Percentiles rank a stretch among this genome's conserved stretches.
Evolutionary conservation across 2,888 invertebrate species (phyloP).

Genomic region (Micropterix aruncella): DNA sequence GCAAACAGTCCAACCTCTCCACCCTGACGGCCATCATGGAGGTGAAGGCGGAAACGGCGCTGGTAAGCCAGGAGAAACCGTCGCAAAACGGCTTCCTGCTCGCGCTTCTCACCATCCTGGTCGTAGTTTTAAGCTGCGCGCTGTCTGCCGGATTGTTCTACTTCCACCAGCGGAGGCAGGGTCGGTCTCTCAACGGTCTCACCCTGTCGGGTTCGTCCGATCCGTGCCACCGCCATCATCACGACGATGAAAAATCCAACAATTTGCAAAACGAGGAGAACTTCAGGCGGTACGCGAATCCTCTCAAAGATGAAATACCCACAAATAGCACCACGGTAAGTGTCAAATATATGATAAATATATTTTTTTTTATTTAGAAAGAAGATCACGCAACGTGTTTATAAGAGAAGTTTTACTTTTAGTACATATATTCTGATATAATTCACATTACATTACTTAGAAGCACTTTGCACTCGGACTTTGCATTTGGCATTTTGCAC

Average conservation of each 20-base stretch:
- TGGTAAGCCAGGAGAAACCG: slow-evolving; percentile 36
- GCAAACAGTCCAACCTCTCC: slow-evolving; percentile 43
- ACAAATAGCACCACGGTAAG: not conserved
- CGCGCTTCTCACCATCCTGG: slow-evolving; percentile 26
- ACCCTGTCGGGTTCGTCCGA: slow-evolving; percentile 39
- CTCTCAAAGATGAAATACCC: slow-evolving; percentile 50
- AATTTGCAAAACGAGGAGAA: slow-evolving; percentile 87
- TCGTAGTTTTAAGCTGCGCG: slow-evolving; percentile 25
- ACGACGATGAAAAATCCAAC: slow-evolving; percentile 80
- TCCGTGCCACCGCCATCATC: slow-evolving; percentile 44
- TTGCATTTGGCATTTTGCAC: no score
- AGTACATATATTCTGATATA: no score
- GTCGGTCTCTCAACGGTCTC: slow-evolving; percentile 34
- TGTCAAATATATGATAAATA: no score
- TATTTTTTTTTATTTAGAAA: no score
- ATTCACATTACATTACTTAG: no score
- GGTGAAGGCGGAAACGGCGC: slow-evolving; percentile 61
- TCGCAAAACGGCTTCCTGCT: slow-evolving; percentile 28
- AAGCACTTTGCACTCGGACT: no score
- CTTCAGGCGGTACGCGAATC: slow-evolving; percentile 68
- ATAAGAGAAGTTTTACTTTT: no score
- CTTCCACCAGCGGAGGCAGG: slow-evolving; percentile 38
- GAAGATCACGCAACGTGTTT: no score
- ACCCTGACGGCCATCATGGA: slow-evolving; percentile 59
- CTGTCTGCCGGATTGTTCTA: slow-evolving; percentile 35